These are phyloP conservation scores for Camponotus pennsylvanicus DNA, from an alignment of 1,140 invertebrate species.

Conservation along the genomic window DNA sequence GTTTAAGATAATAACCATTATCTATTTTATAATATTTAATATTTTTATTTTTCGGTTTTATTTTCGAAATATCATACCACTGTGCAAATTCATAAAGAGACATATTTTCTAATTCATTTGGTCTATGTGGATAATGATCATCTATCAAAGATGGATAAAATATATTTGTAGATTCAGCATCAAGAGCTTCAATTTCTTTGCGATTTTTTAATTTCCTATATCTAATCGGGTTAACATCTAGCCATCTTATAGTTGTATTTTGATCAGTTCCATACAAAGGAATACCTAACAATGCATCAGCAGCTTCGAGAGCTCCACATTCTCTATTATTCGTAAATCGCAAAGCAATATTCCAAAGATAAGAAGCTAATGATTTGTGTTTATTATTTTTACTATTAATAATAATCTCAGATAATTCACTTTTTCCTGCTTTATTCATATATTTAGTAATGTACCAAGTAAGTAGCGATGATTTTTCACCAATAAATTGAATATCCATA, in stretches of 20 bases:
- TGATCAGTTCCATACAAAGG: no score
- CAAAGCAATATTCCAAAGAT: slow-evolving; percentile 67
- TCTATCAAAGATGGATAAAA: slow-evolving; percentile 71
- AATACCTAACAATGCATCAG: no score
- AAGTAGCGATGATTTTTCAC: no score
- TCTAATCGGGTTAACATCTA: no score
- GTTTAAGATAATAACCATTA: background rate
- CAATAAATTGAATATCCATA: no score
- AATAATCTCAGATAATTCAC: no score
- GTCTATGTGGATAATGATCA: slow-evolving; percentile 72
- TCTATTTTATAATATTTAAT: slow-evolving; percentile 5
- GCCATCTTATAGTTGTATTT: no score
- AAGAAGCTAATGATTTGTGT: slow-evolving; percentile 13
- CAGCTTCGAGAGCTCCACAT: no score
- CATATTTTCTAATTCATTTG: slow-evolving; percentile 66
- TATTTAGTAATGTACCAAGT: no score
- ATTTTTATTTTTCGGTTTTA: background rate
- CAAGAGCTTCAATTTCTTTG: slow-evolving; percentile 65
- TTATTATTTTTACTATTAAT: slow-evolving; percentile 7
- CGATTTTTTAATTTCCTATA: no score
- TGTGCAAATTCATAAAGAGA: slow-evolving; percentile 68
- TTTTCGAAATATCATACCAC: slow-evolving; percentile 68
- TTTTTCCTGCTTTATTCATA: no score
- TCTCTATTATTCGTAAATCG: slow-evolving; percentile 9
- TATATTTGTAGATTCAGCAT: slow-evolving; percentile 72